phyloP scores from a whole-genome alignment of 2,888 invertebrate genomes.

The Plagiodera versicolora region DNA sequence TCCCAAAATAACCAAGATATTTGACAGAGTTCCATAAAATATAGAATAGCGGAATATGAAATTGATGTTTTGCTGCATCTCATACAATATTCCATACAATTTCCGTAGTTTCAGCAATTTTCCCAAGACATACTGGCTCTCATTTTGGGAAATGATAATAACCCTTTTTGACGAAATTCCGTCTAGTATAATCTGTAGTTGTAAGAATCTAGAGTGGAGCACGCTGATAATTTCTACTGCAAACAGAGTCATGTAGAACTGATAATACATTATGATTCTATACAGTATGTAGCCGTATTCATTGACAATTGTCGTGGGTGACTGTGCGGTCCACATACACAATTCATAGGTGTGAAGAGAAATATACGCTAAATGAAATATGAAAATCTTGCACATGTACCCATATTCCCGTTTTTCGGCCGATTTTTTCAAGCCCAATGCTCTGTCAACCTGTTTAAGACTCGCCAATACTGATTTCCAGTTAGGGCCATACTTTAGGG shows the following conservation, averaged over 20 bases:
- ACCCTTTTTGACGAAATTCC: not conserved
- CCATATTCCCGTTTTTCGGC: not conserved
- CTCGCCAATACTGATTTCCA: constrained; percentile 20
- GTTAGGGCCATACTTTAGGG: constrained; percentile 2
- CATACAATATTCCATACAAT: constrained; percentile 15
- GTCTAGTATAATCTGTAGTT: constrained; percentile 10
- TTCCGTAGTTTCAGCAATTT: constrained; percentile 17
- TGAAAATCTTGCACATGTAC: constrained; percentile 4
- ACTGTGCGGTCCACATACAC: constrained; percentile 13
- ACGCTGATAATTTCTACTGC: constrained; percentile 10
- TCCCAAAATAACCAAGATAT: constrained; percentile 18
- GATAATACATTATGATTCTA: constrained; percentile 27
- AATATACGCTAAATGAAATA: constrained; percentile 17
- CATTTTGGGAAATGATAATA: constrained; percentile 16
- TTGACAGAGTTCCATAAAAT: constrained; percentile 22
- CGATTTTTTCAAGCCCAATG: constrained; percentile 11
- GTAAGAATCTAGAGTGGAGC: constrained; percentile 18
- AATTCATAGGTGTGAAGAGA: constrained; percentile 17
- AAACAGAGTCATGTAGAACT: constrained; percentile 19
- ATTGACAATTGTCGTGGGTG: not conserved
- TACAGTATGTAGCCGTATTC: constrained; percentile 27
- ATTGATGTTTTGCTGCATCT: constrained; percentile 15
- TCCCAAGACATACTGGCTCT: constrained; percentile 4
- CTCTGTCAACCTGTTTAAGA: constrained; percentile 14
- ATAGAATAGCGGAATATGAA: constrained; percentile 21